These are phyloP conservation scores for Vireo griseus DNA, from an alignment of 2,797 vertebrate genomes.

Conservation along the genomic window DNA sequence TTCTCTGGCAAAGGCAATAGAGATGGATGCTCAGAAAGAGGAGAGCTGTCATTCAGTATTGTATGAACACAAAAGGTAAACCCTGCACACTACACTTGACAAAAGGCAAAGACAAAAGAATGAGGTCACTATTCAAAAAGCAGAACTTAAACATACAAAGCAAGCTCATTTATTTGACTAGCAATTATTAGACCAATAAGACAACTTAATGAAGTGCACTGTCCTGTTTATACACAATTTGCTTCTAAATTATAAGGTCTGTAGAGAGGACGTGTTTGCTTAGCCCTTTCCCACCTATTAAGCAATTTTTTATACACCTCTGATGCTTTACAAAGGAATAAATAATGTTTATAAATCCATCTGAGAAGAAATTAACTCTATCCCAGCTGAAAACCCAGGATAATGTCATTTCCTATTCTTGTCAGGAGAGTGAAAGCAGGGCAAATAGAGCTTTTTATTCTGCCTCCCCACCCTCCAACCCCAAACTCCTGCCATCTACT, in stretches of 20 bases:
- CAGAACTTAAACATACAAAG: neutral
- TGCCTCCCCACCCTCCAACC: rapidly evolving
- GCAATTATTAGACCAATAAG: neutral
- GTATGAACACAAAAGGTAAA: neutral
- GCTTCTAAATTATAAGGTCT: neutral
- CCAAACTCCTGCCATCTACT: neutral
- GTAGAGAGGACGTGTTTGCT: neutral
- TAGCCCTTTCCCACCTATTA: neutral
- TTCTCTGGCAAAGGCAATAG: neutral
- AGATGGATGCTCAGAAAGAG: neutral
- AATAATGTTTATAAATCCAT: neutral
- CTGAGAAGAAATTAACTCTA: neutral
- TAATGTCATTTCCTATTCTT: neutral
- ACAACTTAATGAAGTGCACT: neutral
- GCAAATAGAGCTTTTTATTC: neutral
- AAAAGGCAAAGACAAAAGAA: neutral
- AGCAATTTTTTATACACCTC: neutral
- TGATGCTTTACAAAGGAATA: neutral
- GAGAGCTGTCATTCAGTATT: neutral
- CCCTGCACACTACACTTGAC: rapidly evolving
- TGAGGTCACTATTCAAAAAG: neutral
- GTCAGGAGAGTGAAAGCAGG: neutral
- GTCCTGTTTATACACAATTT: neutral
- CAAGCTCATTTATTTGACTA: neutral
- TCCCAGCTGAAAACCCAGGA: neutral